Conservation (phyloP, 1,140 invertebrate species). For the Onthophagus taurus region DNA sequence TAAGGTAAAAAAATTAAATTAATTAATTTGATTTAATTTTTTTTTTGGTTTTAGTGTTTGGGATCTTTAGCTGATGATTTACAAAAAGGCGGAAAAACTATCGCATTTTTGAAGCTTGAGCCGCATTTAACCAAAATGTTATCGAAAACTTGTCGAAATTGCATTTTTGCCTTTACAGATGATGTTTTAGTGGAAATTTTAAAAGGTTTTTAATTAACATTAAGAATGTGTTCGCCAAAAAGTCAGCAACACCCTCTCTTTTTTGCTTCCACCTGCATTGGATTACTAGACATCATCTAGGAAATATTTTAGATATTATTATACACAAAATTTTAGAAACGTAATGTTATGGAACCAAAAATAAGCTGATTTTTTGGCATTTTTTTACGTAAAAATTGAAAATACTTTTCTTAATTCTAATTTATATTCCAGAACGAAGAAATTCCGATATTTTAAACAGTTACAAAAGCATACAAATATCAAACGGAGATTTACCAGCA, state of each 20-base stretch:
- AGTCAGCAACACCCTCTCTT: too few species aligned
- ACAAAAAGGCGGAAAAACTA: constrained; percentile 18
- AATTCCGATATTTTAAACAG: constrained; percentile 5
- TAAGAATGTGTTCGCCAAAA: too few species aligned
- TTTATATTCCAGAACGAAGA: constrained; percentile 1
- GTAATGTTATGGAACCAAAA: not conserved
- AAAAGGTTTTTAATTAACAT: not conserved
- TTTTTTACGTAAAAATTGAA: not conserved
- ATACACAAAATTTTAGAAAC: not conserved
- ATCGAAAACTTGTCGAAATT: constrained; percentile 11
- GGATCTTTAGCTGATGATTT: constrained; percentile 22
- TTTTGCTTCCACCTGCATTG: too few species aligned
- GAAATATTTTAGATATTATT: not conserved
- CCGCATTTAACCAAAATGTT: constrained; percentile 12
- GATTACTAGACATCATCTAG: not conserved
- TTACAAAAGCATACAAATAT: constrained; percentile 6
- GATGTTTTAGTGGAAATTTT: constrained; percentile 5
- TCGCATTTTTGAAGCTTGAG: constrained; percentile 17
- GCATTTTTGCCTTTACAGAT: constrained; percentile 10
- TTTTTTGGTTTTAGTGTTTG: constrained; percentile 22
- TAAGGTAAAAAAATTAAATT: constrained; percentile 36
- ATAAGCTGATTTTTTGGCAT: too few species aligned
- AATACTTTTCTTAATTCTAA: not conserved
- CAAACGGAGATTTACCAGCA: too few species aligned
- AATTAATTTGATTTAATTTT: constrained; percentile 8